Evolutionary conservation across 2,888 invertebrate species (phyloP), one percentile per base, ranked within the genome.

Genomic region (Eupithecia tripunctaria): DNA sequence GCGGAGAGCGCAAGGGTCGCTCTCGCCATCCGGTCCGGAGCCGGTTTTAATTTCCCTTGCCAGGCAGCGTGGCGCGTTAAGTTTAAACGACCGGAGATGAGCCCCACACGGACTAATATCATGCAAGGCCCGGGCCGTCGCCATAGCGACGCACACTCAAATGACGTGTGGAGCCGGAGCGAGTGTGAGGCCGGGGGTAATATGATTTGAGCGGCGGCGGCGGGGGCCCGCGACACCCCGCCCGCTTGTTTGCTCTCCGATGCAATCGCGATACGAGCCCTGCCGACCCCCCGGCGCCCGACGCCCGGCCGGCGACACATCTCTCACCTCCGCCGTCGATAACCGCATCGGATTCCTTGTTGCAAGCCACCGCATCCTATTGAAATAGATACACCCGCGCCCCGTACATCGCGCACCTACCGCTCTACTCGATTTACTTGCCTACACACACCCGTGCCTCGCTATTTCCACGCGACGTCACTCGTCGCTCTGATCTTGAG

Each of bases 141-240:
- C 95, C 95, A 95, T 95, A 94, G 95, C 95, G 95, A 96, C 95
- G 95, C 95, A 95, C 95, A 94, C 95, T 95, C 95, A 95, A 95
- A 95, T 95, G 95, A 95, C 95, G 96, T 95, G 95, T 95, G 96
- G 88, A 90, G 89, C 82, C 84, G 80, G 83, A 79, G 81, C 85
- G 86, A 88, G 92, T 89, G 91, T 90, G 91, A 88, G 92, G 86
- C 87, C 83, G 91, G 93, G 92, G 94, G 94, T 94, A 93, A 94
- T 93, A 94, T 94, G 94, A 94, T 94, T 94, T 94, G 93, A 93
- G 91, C 92, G 88, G 86, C 87, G 88, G 88, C 92, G 88, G 86
- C 88, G 88, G 89, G 88, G 88, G 86, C 83, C 84, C 85, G 88
- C 91, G 88, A 88, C 90, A 89, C 92, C 91, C 90, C 93, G 88